phyloP scores from a whole-genome alignment of 2,797 vertebrate species.

The Parauchenoglanis ngamensis region DNA sequence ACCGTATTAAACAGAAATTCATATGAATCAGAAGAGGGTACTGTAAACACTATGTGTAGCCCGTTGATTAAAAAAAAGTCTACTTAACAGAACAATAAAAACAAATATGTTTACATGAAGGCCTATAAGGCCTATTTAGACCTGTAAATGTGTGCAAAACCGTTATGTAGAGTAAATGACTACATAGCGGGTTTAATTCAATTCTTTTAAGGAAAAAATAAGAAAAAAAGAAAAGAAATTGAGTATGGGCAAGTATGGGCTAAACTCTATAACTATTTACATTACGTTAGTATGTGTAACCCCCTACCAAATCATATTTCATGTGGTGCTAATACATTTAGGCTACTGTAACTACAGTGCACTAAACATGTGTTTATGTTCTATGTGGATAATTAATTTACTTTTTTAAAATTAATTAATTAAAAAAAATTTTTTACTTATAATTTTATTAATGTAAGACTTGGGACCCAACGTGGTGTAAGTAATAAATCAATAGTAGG shows the following conservation, averaged over 20 bases:
- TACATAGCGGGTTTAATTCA: background rate
- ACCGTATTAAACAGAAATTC: background rate
- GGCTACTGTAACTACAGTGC: background rate
- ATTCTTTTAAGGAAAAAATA: background rate
- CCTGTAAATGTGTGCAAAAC: background rate
- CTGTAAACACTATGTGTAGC: background rate
- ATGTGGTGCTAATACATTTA: background rate
- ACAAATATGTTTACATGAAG: background rate
- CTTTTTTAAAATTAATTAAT: too few relatives aligned
- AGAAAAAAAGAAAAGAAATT: background rate
- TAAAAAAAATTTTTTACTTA: background rate
- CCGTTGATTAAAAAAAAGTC: background rate
- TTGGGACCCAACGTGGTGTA: background rate
- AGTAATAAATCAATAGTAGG: background rate
- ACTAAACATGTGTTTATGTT: background rate
- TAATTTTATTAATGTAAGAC: background rate
- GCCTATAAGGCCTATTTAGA: too few relatives aligned
- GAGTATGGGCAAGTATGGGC: background rate
- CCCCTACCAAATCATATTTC: background rate
- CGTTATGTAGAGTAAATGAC: background rate
- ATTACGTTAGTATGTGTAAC: background rate
- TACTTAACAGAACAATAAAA: background rate
- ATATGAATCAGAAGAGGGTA: background rate
- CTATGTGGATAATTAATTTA: background rate
- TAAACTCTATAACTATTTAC: too few relatives aligned